Percentiles rank a stretch among this genome's conserved stretches.
Evolutionary conservation across 2,888 invertebrate genomes (phyloP).

Genomic region (Aspidiotus destructor): DNA sequence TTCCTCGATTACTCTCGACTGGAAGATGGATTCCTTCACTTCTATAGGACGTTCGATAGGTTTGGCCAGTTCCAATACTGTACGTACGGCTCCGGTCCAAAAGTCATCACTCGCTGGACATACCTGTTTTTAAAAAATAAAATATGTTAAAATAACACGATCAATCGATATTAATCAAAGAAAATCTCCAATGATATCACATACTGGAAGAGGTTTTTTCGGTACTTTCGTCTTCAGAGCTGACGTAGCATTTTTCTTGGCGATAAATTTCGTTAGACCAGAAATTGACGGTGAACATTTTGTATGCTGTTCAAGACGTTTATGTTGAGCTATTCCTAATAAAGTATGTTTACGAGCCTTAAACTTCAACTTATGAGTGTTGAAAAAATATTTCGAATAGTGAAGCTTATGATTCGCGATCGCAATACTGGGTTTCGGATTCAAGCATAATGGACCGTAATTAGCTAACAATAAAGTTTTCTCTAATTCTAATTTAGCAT

Average conservation of each 20-base stretch:
- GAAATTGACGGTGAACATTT: slow-evolving; percentile 47
- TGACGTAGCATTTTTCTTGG: slow-evolving; percentile 45
- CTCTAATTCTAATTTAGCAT: slow-evolving; percentile 68
- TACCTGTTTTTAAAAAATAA: slow-evolving; percentile 27
- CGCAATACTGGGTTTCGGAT: slow-evolving; percentile 74
- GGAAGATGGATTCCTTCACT: slow-evolving; percentile 53
- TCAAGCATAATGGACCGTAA: slow-evolving; percentile 76
- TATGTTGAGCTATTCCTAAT: slow-evolving; percentile 71
- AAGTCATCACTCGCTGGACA: slow-evolving; percentile 22
- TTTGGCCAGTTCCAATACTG: slow-evolving; percentile 44
- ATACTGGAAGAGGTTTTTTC: slow-evolving; percentile 21
- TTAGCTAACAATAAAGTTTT: slow-evolving; percentile 77
- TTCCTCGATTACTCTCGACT: slow-evolving; percentile 74
- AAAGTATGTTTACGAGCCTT: slow-evolving; percentile 71
- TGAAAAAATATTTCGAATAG: slow-evolving; percentile 61
- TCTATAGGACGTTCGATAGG: slow-evolving; percentile 55
- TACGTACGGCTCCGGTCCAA: slow-evolving; percentile 33
- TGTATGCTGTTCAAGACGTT: slow-evolving; percentile 75
- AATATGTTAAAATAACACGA: not conserved
- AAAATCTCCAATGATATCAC: not conserved
- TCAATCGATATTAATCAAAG: not conserved
- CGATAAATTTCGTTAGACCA: slow-evolving; percentile 32
- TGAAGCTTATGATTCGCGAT: slow-evolving; percentile 64
- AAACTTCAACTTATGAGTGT: slow-evolving; percentile 61
- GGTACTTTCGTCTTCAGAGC: slow-evolving; percentile 39